These are phyloP conservation scores for Catagonus wagneri DNA, from an alignment of 2,113 vertebrate species.

Conservation along the genomic window DNA sequence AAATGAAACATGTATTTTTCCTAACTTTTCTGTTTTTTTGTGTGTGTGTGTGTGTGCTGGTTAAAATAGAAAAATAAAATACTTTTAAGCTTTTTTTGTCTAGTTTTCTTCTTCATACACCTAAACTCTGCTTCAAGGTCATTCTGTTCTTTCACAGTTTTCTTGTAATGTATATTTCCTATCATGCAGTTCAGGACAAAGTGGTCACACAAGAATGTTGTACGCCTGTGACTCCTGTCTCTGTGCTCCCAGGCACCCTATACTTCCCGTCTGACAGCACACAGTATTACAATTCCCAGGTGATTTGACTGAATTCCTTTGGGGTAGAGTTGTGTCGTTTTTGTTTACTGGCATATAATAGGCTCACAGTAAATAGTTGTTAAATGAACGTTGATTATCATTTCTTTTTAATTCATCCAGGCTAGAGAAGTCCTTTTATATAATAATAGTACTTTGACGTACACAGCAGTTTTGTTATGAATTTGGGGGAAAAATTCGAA, in stretches of 20 bases:
- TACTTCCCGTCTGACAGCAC: background rate
- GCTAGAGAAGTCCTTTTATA: background rate
- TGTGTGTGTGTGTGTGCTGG: background rate
- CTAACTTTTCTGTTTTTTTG: background rate
- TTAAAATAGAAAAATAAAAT: conserved; percentile 29
- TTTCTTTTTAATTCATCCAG: conserved; percentile 26
- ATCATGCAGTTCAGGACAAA: background rate
- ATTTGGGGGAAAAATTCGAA: background rate
- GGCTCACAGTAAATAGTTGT: background rate
- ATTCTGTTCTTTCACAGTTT: background rate
- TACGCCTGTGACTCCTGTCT: background rate
- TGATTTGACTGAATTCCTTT: background rate
- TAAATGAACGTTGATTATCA: background rate
- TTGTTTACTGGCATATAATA: conserved; percentile 23
- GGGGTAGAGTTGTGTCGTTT: background rate
- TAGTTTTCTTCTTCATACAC: background rate
- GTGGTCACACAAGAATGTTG: background rate
- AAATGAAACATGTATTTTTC: background rate
- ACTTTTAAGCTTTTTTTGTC: conserved; percentile 6
- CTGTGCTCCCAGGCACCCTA: background rate
- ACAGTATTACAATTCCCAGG: background rate
- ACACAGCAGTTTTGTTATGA: conserved; percentile 2
- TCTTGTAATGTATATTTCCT: background rate
- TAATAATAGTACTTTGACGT: background rate
- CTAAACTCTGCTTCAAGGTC: background rate